These are phyloP conservation scores for Pongo pygmaeus DNA, from an alignment of 2,113 vertebrate genomes.

Conservation along the genomic window DNA sequence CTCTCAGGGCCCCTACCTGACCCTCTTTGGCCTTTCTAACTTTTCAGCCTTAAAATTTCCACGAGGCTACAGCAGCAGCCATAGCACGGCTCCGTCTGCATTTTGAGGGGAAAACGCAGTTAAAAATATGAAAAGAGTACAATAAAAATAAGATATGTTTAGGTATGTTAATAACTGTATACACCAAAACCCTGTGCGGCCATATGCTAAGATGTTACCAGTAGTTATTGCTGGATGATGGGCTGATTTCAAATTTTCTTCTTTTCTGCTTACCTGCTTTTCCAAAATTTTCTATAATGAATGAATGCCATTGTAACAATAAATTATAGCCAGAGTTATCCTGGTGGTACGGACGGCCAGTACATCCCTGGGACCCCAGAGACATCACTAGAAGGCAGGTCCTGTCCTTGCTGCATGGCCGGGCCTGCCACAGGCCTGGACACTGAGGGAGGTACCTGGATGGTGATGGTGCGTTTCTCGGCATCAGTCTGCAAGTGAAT, in stretches of 20 bases:
- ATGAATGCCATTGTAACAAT: not conserved
- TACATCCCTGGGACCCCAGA: not conserved
- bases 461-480: conserved; percentile 91
- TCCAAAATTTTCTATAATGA: not conserved
- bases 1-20: not conserved
- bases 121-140: not conserved
- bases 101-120: not conserved
- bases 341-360: not conserved
- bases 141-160: not conserved
- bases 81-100: not conserved
- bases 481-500: conserved; percentile 94
- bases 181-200: not conserved
- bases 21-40: not conserved
- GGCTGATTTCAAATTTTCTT: not conserved
- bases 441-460: conserved; percentile 88
- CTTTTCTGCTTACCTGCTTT: not conserved
- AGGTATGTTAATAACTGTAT: not conserved
- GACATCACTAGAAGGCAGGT: rapidly evolving
- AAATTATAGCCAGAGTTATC: not conserved
- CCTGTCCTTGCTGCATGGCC: not conserved
- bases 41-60: not conserved
- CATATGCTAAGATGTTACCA: not conserved
- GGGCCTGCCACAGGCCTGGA: not conserved
- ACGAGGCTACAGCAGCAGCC: not conserved
- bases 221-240: not conserved